These are phyloP conservation scores for Tetanocera ferruginea DNA, from an alignment of 2,888 invertebrate genomes.

Conservation along the genomic window DNA sequence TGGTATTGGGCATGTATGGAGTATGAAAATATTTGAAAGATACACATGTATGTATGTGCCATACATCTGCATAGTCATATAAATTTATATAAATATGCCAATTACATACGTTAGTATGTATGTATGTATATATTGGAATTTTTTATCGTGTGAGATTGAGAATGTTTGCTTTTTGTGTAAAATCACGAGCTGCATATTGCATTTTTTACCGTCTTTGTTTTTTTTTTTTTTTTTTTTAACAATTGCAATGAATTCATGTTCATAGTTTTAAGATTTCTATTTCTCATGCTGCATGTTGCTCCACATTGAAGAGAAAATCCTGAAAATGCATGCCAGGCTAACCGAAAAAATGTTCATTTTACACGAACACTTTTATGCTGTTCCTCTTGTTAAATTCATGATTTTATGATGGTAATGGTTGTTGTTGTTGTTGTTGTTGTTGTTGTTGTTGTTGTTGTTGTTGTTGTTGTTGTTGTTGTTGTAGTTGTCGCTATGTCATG, in stretches of 20 bases:
- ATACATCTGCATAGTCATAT: neutral
- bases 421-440: no score
- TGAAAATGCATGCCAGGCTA: neutral
- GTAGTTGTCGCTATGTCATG: neutral
- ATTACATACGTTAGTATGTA: no score
- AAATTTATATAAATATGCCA: neutral
- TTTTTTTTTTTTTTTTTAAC: no score
- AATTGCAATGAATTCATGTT: neutral
- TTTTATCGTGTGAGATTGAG: neutral
- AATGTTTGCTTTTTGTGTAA: neutral
- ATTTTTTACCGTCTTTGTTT: no score
- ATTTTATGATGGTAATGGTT: no score
- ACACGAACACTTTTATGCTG: neutral
- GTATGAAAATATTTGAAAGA: no score
- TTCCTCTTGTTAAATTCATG: neutral
- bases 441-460: neutral
- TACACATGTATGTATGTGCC: no score
- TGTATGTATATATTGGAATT: no score
- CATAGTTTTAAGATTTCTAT: neutral
- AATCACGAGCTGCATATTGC: neutral
- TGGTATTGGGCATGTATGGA: no score
- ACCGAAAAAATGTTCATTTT: slow-evolving; percentile 16
- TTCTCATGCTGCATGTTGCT: neutral
- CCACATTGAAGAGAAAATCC: neutral
- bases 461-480: no score